A percentile compares a stretch with the other conserved stretches of the same genome.
Evolutionary conservation across 2,797 vertebrate species (phyloP).

Genomic region (Triplophysa yarkandensis): DNA sequence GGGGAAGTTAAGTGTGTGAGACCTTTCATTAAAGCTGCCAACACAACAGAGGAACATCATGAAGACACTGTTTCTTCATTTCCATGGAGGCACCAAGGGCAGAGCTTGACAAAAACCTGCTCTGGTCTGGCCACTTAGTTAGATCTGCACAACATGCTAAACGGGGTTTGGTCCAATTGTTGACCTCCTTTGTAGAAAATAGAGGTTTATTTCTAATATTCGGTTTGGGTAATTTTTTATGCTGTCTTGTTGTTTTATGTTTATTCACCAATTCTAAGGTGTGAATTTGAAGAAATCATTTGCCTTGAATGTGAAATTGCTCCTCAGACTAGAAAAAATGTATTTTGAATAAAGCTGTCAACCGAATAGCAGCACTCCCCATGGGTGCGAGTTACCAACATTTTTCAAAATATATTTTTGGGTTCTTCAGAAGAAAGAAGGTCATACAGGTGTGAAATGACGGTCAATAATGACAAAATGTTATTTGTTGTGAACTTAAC

Average conservation of each 20-base stretch:
- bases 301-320: too few species aligned
- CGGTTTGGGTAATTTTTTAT: neutral
- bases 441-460: too few species aligned
- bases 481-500: too few species aligned
- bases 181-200: neutral
- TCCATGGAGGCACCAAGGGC: conserved; percentile 34
- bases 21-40: conserved; percentile 29
- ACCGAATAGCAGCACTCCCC: too few species aligned
- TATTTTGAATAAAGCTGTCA: too few species aligned
- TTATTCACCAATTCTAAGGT: neutral
- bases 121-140: neutral
- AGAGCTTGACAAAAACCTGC: conserved; percentile 3
- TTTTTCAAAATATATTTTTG: too few species aligned
- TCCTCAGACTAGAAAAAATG: too few species aligned
- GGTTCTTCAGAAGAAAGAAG: too few species aligned
- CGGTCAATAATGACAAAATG: too few species aligned
- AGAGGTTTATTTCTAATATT: neutral
- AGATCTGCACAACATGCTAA: conserved; percentile 5
- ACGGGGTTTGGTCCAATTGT: neutral
- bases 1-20: conserved; percentile 12
- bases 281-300: neutral
- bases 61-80: conserved; percentile 39
- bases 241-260: neutral
- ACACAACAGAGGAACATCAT: conserved; percentile 9
- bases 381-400: too few species aligned